A percentile compares a stretch with the other conserved stretches of the same genome.
Evolutionary conservation across 2,797 vertebrate species (phyloP).

Genomic region (Propithecus deckenii): DNA sequence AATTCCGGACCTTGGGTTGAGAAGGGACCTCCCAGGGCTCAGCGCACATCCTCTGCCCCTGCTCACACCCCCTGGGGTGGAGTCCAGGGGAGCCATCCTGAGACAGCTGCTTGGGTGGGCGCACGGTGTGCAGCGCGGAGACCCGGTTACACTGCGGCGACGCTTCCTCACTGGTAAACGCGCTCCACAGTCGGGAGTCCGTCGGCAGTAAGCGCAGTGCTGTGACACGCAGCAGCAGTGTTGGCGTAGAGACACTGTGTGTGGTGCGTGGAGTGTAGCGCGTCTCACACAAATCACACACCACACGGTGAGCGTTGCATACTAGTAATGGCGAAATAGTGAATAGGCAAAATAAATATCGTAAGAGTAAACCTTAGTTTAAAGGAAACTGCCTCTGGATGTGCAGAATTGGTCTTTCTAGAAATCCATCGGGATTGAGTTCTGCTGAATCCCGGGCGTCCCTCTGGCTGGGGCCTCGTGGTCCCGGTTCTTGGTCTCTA

Average conservation of each 20-base stretch:
- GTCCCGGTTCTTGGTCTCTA: neutral
- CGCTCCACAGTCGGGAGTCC: no score
- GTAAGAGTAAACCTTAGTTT: neutral
- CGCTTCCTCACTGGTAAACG: no score
- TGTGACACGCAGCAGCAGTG: no score
- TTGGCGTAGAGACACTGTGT: no score
- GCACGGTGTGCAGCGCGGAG: no score
- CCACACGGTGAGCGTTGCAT: neutral
- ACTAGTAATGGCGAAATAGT: neutral
- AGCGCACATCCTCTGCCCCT: no score
- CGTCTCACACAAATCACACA: neutral
- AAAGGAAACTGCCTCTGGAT: neutral
- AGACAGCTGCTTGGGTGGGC: neutral
- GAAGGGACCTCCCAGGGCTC: neutral
- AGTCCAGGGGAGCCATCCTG: neutral
- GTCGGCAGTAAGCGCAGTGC: no score
- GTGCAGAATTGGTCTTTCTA: no score
- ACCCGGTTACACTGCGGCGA: no score
- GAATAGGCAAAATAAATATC: neutral
- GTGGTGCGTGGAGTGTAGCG: rapidly evolving
- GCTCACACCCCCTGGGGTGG: no score
- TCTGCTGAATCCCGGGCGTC: neutral
- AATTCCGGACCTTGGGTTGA: neutral
- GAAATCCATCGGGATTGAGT: neutral
- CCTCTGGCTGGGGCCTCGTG: neutral